A percentile compares a stretch with the other conserved stretches of the same genome.
phyloP scores from a whole-genome alignment of 2,113 vertebrate genomes.

The Epinephelus cyanopodus region DNA sequence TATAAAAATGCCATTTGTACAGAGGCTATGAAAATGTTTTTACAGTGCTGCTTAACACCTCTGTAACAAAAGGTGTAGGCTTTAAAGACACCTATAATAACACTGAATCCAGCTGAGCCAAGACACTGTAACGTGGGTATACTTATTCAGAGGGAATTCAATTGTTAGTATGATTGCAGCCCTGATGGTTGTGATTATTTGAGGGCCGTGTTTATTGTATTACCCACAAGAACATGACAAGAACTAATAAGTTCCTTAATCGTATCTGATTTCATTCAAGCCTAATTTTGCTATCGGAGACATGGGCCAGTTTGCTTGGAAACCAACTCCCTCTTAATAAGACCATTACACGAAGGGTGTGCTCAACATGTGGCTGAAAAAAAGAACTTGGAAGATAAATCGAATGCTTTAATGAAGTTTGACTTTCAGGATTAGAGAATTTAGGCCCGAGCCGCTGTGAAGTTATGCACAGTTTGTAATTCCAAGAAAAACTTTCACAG shows the following conservation, averaged over 20 bases:
- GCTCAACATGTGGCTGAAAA: constrained; percentile 62
- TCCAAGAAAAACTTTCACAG: constrained; percentile 84
- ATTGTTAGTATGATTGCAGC: constrained; percentile 68
- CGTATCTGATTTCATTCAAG: constrained; percentile 73
- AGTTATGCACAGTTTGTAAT: constrained; percentile 79
- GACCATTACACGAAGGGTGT: constrained; percentile 80
- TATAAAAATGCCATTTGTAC: constrained; percentile 9
- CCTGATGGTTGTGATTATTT: constrained; percentile 77
- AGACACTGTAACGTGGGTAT: constrained; percentile 16
- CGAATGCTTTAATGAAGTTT: constrained; percentile 80
- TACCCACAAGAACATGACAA: constrained; percentile 77
- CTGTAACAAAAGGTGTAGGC: constrained; percentile 22
- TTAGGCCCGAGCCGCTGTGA: constrained; percentile 72
- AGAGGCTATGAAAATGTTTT: constrained; percentile 61
- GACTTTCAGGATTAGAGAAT: constrained; percentile 80
- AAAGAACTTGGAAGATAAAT: constrained; percentile 76
- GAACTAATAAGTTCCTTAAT: constrained; percentile 81
- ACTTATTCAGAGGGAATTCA: constrained; percentile 41
- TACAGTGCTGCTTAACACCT: constrained; percentile 50
- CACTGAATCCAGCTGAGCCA: constrained; percentile 31
- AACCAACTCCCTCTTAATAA: constrained; percentile 82
- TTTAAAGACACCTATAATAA: constrained; percentile 60
- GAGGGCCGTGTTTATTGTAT: constrained; percentile 77
- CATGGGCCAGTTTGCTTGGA: constrained; percentile 68
- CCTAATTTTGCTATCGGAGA: constrained; percentile 66